phyloP scores from a whole-genome alignment of 2,797 vertebrate species.

The Propithecus perrieri region DNA sequence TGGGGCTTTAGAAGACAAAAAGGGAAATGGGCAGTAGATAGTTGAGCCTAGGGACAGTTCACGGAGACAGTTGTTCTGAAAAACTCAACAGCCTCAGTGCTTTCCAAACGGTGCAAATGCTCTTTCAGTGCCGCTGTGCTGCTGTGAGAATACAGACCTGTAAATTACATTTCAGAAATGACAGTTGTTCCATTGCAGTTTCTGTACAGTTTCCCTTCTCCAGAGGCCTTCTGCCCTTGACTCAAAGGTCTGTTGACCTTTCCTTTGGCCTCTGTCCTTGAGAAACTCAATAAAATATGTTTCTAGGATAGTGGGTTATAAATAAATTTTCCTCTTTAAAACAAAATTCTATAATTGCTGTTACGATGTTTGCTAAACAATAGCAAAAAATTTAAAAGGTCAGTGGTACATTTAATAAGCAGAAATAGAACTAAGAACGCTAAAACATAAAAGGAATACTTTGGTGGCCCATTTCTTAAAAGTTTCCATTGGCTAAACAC shows the following conservation, averaged over 20 bases:
- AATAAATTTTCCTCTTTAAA: constrained; percentile 9
- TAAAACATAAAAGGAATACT: background rate
- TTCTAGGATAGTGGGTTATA: background rate
- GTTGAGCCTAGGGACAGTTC: background rate
- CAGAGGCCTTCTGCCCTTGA: background rate
- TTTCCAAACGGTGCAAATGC: background rate
- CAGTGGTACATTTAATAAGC: background rate
- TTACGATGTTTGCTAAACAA: background rate
- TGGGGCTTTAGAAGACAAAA: constrained; percentile 36
- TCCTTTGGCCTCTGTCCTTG: background rate
- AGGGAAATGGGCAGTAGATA: background rate
- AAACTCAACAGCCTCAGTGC: background rate
- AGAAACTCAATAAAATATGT: background rate
- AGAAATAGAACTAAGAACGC: background rate
- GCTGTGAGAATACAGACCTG: background rate
- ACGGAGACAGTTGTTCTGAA: constrained; percentile 44
- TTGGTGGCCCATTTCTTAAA: background rate
- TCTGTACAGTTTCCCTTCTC: background rate
- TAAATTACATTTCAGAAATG: background rate
- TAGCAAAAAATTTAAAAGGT: background rate
- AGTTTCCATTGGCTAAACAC: background rate
- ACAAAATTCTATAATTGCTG: background rate
- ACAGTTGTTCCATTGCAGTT: background rate
- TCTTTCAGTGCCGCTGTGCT: background rate
- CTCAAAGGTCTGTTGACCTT: background rate